Evolutionary conservation across 2,797 vertebrate species (phyloP), one percentile per base, ranked within the genome.

Genomic region (Microchirus variegatus): DNA sequence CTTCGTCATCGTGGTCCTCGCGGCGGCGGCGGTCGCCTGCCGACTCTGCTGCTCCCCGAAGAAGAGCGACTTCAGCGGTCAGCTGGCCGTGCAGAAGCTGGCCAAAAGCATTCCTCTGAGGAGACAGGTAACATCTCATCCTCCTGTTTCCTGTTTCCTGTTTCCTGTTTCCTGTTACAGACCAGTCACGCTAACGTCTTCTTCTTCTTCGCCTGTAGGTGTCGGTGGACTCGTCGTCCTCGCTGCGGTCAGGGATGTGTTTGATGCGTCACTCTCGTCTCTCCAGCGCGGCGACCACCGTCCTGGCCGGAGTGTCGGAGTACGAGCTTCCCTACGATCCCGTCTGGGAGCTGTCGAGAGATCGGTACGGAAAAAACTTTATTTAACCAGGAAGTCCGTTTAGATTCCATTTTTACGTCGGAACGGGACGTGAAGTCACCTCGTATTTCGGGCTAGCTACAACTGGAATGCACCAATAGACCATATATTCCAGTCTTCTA

Each of bases 51-150:
- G 93, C 6, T 84, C 92, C 15, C 94, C 94, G 37, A 95, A 95
- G 87, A 97, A 96, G 86, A 93, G 91, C 0, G 93, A 94, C 55
- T 96, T 96, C 87, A 93, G 85, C 73, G 90, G 93, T 76, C 95
- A 95, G 84, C 84, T 95, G 75, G 94, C 93, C 0, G 95, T 98
- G 60, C 95, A 96, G 74, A 97, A 97, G 67, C 82, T 98, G 59
- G 95, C 95, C 67, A 98, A 96, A 90, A 96, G 95, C 90, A 92
- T 98, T 41, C 94, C 95, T 9, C 91, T 97, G 75, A 95, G 93
- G 90, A 95, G 94, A 95, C 95, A 98, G 95, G 96, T 97, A 93
- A 93, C 1, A 11, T 53, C n/a, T 9, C 14, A 2, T 5, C 15
- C 3, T 2, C 2, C 3, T 41, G n/a, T n/a, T n/a, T n/a, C n/a